A percentile compares a stretch with the other conserved stretches of the same genome.
Conservation (phyloP, 2,888 invertebrate species). For the Leucophenga montana region DNA sequence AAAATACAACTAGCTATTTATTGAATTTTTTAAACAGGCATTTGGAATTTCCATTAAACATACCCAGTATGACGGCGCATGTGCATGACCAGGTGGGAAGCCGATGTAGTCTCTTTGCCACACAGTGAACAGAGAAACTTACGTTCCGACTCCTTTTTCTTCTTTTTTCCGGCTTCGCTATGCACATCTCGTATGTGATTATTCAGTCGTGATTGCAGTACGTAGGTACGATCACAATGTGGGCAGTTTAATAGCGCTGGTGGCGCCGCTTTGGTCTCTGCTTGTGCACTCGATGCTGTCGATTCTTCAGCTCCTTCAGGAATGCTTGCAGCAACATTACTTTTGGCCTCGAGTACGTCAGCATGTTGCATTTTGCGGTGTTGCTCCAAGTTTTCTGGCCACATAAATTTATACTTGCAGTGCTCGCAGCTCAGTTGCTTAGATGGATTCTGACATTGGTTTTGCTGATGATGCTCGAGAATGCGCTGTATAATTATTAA, state of each 20-base stretch:
- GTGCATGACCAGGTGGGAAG: conserved; percentile 78
- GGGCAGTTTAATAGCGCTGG: conserved; percentile 68
- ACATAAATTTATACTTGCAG: conserved; percentile 70
- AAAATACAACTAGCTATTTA: conserved; percentile 57
- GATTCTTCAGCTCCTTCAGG: conserved; percentile 44
- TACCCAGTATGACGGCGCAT: conserved; percentile 81
- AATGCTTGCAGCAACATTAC: conserved; percentile 19
- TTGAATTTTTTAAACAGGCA: conserved; percentile 68
- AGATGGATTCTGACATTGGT: conserved; percentile 68
- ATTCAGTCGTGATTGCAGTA: conserved; percentile 55
- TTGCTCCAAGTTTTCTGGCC: conserved; percentile 66
- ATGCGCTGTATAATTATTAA: conserved; percentile 74
- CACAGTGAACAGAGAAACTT: conserved; percentile 76
- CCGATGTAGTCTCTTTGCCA: conserved; percentile 76
- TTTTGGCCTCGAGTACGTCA: conserved; percentile 55
- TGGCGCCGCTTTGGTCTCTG: too few relatives aligned
- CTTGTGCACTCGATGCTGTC: conserved; percentile 76
- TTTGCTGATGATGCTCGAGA: conserved; percentile 75
- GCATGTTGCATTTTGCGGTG: conserved; percentile 59
- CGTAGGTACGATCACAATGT: conserved; percentile 75
- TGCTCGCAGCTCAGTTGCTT: conserved; percentile 65
- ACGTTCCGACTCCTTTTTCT: conserved; percentile 66
- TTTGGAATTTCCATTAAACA: conserved; percentile 73
- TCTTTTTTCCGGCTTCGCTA: conserved; percentile 6
- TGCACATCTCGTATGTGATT: conserved; percentile 60